These are phyloP conservation scores for Pocillopora grandis DNA, from an alignment of 92 coral and sea anemone species.

Conservation along the genomic window DNA sequence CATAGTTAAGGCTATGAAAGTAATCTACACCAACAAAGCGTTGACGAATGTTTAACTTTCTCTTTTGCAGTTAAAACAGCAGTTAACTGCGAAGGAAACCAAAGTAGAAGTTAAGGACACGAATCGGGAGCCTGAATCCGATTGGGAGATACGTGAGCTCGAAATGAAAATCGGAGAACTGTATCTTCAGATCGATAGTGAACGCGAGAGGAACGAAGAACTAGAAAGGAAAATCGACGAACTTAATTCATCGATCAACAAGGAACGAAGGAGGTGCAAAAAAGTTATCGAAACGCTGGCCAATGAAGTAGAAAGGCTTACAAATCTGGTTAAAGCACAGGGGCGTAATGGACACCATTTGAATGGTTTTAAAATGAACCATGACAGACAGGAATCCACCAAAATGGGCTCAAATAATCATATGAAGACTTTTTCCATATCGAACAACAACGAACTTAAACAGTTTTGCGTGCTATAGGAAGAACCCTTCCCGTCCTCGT, in stretches of 20 bases:
- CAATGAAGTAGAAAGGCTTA: slow-evolving; percentile 69
- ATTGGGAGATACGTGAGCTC: slow-evolving; percentile 58
- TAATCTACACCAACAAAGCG: not conserved
- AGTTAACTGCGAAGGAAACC: slow-evolving; percentile 29
- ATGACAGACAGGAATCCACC: slow-evolving; percentile 26
- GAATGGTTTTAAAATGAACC: slow-evolving; percentile 35
- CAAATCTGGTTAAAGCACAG: slow-evolving; percentile 28
- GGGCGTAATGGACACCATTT: slow-evolving; percentile 38
- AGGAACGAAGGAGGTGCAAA: slow-evolving; percentile 79
- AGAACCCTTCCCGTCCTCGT: not conserved
- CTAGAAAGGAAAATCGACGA: slow-evolving; percentile 75
- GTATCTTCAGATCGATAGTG: slow-evolving; percentile 66
- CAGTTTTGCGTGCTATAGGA: slow-evolving; percentile 41
- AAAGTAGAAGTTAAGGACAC: slow-evolving; percentile 14
- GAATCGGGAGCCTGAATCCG: slow-evolving; percentile 42
- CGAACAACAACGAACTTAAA: slow-evolving; percentile 26
- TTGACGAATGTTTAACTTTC: not conserved
- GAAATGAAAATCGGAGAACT: slow-evolving; percentile 76
- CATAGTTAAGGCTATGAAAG: not conserved
- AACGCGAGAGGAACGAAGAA: slow-evolving; percentile 70
- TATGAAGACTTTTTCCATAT: slow-evolving; percentile 30
- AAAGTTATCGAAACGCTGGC: slow-evolving; percentile 74
- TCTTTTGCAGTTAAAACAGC: slow-evolving; percentile 61
- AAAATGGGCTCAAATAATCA: slow-evolving; percentile 35
- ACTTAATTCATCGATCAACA: slow-evolving; percentile 57